Conservation (phyloP, 2,888 invertebrate species). For the Cryptophagus acutangulus region DNA sequence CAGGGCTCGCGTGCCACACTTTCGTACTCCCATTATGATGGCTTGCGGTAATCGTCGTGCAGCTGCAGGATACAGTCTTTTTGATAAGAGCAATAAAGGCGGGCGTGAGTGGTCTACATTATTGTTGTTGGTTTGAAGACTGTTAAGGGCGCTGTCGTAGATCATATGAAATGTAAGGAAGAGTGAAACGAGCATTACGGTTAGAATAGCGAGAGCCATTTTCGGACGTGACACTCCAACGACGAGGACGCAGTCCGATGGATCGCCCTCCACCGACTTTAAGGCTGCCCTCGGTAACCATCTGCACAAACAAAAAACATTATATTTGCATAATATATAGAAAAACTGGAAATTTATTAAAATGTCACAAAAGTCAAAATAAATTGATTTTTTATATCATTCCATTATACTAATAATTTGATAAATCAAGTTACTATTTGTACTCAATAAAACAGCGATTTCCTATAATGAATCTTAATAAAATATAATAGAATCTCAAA, state of each 20-base stretch:
- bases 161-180: constrained; percentile 81
- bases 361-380: no score
- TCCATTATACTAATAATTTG: no score
- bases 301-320: constrained; percentile 52
- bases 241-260: constrained; percentile 78
- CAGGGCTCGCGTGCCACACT: constrained; percentile 93
- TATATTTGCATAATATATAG: no score
- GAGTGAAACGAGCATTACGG: constrained; percentile 73
- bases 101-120: constrained; percentile 48
- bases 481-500: no score
- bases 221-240: constrained; percentile 81
- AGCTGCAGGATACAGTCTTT: constrained; percentile 53
- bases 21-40: constrained; percentile 91
- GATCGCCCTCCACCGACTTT: constrained; percentile 77
- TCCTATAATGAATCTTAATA: no score
- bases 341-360: no score
- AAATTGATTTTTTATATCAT: no score
- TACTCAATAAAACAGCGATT: no score
- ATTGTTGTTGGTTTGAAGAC: constrained; percentile 58
- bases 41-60: constrained; percentile 67
- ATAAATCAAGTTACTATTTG: no score
- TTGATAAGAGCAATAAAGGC: constrained; percentile 45
- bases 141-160: constrained; percentile 80
- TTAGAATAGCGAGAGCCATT: constrained; percentile 74
- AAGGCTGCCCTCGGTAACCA: constrained; percentile 79